Evolutionary conservation across 1,140 invertebrate species (phyloP).

Genomic region (Lepidurus couesii): DNA sequence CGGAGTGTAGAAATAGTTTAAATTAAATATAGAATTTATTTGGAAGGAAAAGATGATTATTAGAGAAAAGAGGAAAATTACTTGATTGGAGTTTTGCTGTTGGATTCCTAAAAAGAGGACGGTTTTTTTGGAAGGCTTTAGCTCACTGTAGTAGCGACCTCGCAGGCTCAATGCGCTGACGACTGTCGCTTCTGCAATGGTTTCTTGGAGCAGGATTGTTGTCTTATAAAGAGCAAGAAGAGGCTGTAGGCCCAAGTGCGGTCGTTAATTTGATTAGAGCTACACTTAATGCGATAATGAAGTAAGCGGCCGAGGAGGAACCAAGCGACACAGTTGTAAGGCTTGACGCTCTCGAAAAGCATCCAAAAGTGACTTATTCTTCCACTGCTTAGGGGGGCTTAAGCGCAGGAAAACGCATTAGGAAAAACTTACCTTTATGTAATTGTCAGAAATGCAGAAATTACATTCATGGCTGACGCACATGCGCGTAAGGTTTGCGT

Average conservation of each 20-base stretch:
- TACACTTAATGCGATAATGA: neutral
- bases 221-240: neutral
- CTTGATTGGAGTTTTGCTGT: conserved; percentile 25
- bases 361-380: neutral
- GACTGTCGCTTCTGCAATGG: conserved; percentile 32
- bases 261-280: neutral
- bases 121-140: neutral
- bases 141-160: conserved; percentile 31
- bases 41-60: neutral
- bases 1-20: too few species aligned
- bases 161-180: conserved; percentile 32
- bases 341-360: neutral
- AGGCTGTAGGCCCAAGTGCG: neutral
- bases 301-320: neutral
- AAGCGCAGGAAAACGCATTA: neutral
- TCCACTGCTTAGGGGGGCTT: neutral
- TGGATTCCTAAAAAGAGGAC: neutral
- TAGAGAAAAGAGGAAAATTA: neutral
- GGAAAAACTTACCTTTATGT: neutral
- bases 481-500: neutral
- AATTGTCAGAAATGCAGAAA: neutral
- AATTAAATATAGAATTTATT: neutral
- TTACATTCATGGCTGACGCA: neutral
- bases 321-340: neutral
- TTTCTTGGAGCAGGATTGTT: neutral